Evolutionary conservation across 2,888 invertebrate species (phyloP), one percentile per base, ranked within the genome.

Genomic region (Torymus auratus): DNA sequence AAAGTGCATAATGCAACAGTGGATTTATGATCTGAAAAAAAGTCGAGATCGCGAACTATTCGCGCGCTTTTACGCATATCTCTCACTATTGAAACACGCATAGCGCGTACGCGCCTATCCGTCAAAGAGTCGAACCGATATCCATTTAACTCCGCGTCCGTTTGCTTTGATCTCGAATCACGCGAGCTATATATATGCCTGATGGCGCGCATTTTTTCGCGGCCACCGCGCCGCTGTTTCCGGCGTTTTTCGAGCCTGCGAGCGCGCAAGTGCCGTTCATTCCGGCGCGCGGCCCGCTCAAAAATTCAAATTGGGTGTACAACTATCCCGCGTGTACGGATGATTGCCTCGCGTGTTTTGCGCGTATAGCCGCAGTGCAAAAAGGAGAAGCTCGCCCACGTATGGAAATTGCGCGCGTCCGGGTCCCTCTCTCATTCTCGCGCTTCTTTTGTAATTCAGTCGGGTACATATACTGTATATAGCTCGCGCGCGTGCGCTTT

Each of bases 141-240:
- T 58, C 68, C 72, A 72, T 78, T 73, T 73, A 73, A 71, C 61
- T 71, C 60, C 5, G 7, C 41, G 28, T 68, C 60, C 73, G 60
- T 65, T 69, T 69, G 72, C 78, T 78, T 78, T 78, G 72, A 72
- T 68, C 68, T 78, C 68, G 78, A 78, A 68, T 78, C 67, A 67
- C 78, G 67, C 65, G 56, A 41, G 7, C 41, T 41, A 41, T 41
- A 41, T 41, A 41, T 1, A 41, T 41, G 7, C 7, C 5, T 41
- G 7, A 41, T 10, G n/a, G 41, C 5, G 28, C 55, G 55, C 64
- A 64, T 64, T 72, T 72, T 23, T 28, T 15, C 50, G 20, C 50
- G n/a, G 55, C 65, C 61, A 52, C 52, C n/a, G 23, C 5, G 14
- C 53, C 7, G 17, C 55, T 2, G 13, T 75, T 52, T 65, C 15